Conservation (phyloP, 2,797 vertebrate species). For the Eupleurogrammus muticus region DNA sequence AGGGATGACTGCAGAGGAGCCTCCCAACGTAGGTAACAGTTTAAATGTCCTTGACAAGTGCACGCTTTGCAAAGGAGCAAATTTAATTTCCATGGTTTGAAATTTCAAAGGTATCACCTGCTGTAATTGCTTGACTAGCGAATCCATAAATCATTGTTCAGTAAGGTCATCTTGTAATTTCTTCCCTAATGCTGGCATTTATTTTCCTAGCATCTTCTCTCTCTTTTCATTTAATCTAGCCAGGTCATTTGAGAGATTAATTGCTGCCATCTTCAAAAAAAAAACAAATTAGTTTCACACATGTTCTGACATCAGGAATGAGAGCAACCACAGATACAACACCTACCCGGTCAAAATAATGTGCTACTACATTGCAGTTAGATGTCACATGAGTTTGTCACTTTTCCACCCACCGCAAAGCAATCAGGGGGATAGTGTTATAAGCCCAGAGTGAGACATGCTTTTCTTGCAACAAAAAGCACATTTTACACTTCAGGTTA, state of each 20-base stretch:
- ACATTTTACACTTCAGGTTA: conserved; percentile 1
- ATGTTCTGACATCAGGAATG: conserved; percentile 70
- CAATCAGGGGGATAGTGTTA: conserved; percentile 17
- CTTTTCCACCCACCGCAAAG: conserved; percentile 2
- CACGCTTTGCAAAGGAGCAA: conserved; percentile 78
- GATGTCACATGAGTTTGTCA: conserved; percentile 37
- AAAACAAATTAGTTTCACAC: conserved; percentile 85
- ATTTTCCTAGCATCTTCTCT: conserved; percentile 79
- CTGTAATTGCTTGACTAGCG: conserved; percentile 91
- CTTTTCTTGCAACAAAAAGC: conserved; percentile 6
- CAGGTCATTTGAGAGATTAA: conserved; percentile 85
- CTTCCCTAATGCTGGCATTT: conserved; percentile 88
- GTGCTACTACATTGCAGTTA: conserved; percentile 26
- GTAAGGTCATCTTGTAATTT: conserved; percentile 93
- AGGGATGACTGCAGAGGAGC: conserved; percentile 58
- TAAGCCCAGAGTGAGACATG: conserved; percentile 7
- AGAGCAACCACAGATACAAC: conserved; percentile 49
- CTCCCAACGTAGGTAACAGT: conserved; percentile 63
- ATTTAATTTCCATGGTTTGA: conserved; percentile 85
- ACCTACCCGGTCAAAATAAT: conserved; percentile 29
- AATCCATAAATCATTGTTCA: conserved; percentile 97
- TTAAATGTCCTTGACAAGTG: conserved; percentile 82
- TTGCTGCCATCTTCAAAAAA: conserved; percentile 84
- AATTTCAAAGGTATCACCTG: conserved; percentile 91
- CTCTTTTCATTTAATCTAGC: conserved; percentile 80